Conservation (phyloP, 2,113 vertebrate species). For the Mus pahari region DNA sequence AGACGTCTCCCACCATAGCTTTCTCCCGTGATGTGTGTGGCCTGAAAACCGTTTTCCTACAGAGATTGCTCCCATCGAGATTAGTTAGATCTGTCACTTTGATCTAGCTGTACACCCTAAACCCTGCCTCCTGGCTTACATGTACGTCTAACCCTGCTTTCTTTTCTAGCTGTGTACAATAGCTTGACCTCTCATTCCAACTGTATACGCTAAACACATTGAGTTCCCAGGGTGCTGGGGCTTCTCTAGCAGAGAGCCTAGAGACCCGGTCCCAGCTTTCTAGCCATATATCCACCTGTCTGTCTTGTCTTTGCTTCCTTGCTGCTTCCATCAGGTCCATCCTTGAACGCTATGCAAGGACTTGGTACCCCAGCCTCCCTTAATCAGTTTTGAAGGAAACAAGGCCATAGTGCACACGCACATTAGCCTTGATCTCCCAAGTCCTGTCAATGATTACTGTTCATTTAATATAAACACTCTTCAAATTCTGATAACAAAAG, state of each 20-base stretch:
- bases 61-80: too few relatives aligned
- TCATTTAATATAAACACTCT: neutral
- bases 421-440: neutral
- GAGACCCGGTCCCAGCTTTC: neutral
- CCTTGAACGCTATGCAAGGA: neutral
- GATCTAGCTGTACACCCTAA: neutral
- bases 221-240: neutral
- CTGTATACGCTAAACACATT: neutral
- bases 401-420: neutral
- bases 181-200: neutral
- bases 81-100: neutral
- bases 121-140: neutral
- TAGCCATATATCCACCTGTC: neutral
- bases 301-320: neutral
- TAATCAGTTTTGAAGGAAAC: slow-evolving; percentile 9
- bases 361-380: neutral
- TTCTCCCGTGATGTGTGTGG: neutral
- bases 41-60: neutral
- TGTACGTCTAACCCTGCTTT: neutral
- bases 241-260: neutral
- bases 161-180: neutral
- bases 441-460: neutral
- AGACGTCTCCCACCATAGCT: neutral
- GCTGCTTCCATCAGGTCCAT: too few relatives aligned
- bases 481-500: slow-evolving; percentile 21